Percentiles rank a stretch among this genome's conserved stretches.
These are phyloP conservation scores for Marmota monax DNA, from an alignment of 2,113 vertebrate species.

Conservation along the genomic window DNA sequence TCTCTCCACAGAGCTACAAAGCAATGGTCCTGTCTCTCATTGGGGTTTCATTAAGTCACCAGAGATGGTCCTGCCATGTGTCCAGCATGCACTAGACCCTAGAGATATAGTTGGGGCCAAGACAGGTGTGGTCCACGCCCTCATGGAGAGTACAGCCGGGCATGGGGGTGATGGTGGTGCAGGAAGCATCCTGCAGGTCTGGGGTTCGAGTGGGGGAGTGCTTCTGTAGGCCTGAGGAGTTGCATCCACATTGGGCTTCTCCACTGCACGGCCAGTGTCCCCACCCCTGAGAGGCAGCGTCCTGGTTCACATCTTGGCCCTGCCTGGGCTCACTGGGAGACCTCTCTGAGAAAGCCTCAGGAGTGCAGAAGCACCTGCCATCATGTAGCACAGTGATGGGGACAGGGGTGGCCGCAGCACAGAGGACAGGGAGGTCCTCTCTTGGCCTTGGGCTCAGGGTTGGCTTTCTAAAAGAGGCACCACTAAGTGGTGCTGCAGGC, in stretches of 20 bases:
- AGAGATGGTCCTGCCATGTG: not conserved
- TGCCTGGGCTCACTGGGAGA: not conserved
- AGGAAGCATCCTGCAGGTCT: not conserved
- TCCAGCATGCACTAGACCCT: not conserved
- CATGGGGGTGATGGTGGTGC: rapidly evolving
- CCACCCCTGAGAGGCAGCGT: not conserved
- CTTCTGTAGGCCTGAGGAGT: not conserved
- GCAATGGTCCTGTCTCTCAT: not conserved
- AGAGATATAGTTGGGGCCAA: not conserved
- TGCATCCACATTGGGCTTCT: not conserved
- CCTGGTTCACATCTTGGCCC: not conserved
- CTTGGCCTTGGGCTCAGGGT: not conserved
- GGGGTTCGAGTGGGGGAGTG: not conserved
- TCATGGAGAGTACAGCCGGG: not conserved
- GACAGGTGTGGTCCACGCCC: not conserved
- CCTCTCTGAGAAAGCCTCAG: not conserved
- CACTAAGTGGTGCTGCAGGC: not conserved
- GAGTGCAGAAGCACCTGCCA: not conserved
- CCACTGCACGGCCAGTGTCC: not conserved
- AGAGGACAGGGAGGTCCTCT: not conserved
- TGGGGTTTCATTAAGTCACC: not conserved
- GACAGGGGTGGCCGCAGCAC: not conserved
- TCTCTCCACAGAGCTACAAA: not conserved
- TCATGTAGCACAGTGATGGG: not conserved
- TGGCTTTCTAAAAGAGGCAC: not conserved